Evolutionary conservation across 2,797 vertebrate genomes (phyloP).

Genomic region (Centroberyx gerrardi): DNA sequence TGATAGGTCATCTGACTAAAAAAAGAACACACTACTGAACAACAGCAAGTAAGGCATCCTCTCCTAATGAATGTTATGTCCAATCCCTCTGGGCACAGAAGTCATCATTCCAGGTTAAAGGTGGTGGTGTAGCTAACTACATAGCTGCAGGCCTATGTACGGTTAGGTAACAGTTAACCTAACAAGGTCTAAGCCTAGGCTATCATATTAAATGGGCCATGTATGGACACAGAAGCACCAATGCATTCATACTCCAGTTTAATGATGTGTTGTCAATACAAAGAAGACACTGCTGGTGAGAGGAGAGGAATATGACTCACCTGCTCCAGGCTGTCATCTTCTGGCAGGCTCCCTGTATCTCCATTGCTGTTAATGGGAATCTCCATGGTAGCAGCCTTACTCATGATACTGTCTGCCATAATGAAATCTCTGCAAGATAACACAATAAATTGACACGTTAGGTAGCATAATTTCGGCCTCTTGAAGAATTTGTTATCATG

Average conservation of each 20-base stretch:
- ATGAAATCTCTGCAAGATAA: slow-evolving; percentile 77
- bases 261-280: neutral
- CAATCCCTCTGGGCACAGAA: neutral
- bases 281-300: neutral
- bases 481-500: neutral
- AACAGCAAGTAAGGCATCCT: neutral
- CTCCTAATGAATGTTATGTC: neutral
- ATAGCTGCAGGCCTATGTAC: slow-evolving; percentile 59
- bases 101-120: neutral
- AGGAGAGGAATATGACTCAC: slow-evolving; percentile 70
- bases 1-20: slow-evolving; percentile 14
- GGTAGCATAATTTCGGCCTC: accelerated
- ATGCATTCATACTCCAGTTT: neutral
- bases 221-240: neutral
- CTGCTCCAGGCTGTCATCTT: slow-evolving; percentile 96
- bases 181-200: neutral
- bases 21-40: neutral
- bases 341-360: slow-evolving; percentile 90
- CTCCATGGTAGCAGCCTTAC: slow-evolving; percentile 98
- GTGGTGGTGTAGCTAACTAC: slow-evolving; percentile 11
- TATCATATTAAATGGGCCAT: neutral
- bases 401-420: slow-evolving; percentile 96
- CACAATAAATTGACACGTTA: slow-evolving; percentile 29
- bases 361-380: slow-evolving; percentile 97
- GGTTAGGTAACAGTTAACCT: slow-evolving; percentile 56